Conservation (phyloP, 2,888 invertebrate species). For the Cyclophora punctaria region DNA sequence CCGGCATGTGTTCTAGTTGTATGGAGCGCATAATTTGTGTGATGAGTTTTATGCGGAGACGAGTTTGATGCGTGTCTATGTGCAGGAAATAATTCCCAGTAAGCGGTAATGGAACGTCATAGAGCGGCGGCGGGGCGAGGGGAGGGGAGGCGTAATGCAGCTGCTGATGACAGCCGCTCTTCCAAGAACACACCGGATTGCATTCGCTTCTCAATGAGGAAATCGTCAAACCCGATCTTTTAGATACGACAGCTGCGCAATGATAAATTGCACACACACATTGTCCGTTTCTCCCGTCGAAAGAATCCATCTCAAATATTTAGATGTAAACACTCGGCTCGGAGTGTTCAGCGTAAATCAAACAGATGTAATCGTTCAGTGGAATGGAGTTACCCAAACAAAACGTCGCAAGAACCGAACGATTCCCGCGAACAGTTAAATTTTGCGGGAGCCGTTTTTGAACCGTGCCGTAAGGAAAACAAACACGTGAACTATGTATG, state of each 20-base stretch:
- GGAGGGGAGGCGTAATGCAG: constrained; percentile 40
- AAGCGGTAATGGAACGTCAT: constrained; percentile 45
- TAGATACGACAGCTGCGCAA: constrained; percentile 7
- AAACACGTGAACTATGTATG: constrained; percentile 60
- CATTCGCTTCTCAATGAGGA: constrained; percentile 43
- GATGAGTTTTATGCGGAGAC: constrained; percentile 24
- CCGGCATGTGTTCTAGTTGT: neutral
- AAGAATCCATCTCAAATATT: constrained; percentile 32
- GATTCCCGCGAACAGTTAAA: constrained; percentile 57
- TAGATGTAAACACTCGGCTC: constrained; percentile 28
- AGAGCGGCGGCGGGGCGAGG: constrained; percentile 17
- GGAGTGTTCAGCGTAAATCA: constrained; percentile 24
- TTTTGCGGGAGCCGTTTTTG: constrained; percentile 59
- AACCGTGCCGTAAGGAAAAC: constrained; percentile 61
- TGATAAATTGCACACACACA: constrained; percentile 14
- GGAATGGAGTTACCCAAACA: constrained; percentile 57
- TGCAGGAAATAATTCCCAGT: constrained; percentile 48
- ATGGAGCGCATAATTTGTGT: constrained; percentile 4
- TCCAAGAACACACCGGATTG: constrained; percentile 48
- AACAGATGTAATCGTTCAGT: constrained; percentile 55
- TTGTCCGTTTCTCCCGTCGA: constrained; percentile 15
- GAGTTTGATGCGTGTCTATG: constrained; percentile 29
- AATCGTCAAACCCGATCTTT: constrained; percentile 27
- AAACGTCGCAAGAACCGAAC: constrained; percentile 42
- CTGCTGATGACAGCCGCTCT: constrained; percentile 47